Base-by-base conservation (phyloP, 2,888 invertebrate genomes). In the Allophyes oxyacanthae region DNA sequence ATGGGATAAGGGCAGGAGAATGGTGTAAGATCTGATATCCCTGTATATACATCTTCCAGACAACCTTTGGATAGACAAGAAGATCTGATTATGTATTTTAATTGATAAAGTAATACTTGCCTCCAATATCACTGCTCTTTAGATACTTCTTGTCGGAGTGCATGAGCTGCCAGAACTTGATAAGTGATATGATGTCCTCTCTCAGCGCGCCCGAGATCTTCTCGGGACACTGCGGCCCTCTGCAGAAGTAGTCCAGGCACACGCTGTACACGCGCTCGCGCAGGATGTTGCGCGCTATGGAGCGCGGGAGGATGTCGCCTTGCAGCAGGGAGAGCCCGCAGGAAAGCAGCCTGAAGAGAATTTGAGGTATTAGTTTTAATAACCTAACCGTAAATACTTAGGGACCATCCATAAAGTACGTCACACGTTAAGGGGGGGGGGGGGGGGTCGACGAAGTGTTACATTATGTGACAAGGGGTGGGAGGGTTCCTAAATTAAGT, bases 101-200 rank as follows among this genome's bases (percentile, higher is more conserved):
- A n/a, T n/a, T 20, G 4, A 20, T 20, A 20, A 2, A 20, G 20
- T 20, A 1, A 30, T 1, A n/a, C 50, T 64, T 75, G 95, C 97
- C 97, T 11, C 97, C 97, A 65, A 98, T 96, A 81, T 97, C 97
- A 58, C 96, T 97, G 46, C 96, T 96, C 88, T 97, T 96, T 77
- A 98, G 91, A 86, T 98, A 98, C 85, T 98, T 98, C 91, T 98
- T 98, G 82, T 98, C 98, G 1, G 97, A 97, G 83, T 99, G 98
- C 96, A 99, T 97, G 4, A 97, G 96, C 84, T 99, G 98, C 99
- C 99, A 99, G 92, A 99, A 99, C 78, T 97, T 96, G 55, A 99
- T 95, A 49, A 99, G 89, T 0, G 97, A 96, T 33, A 96, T 95
- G 69, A 99, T 97, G 81, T 99, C 99, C 76, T 99, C 98, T 13